These are phyloP conservation scores for Lethrus apterus DNA, from an alignment of 1,140 invertebrate genomes.

Conservation along the genomic window DNA sequence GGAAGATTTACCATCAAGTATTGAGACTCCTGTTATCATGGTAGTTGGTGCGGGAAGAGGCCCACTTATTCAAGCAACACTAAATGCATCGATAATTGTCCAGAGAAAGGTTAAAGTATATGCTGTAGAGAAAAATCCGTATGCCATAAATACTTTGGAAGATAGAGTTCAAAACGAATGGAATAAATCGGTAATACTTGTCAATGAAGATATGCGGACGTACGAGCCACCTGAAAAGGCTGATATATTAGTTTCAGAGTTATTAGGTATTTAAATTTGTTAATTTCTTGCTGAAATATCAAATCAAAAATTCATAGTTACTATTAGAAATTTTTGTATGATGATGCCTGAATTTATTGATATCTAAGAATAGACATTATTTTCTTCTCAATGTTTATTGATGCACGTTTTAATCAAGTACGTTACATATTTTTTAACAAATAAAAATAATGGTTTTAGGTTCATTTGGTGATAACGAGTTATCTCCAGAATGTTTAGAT, in stretches of 20 bases:
- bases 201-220: constrained; percentile 87
- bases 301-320: too few species aligned
- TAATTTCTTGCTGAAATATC: too few species aligned
- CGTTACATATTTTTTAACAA: too few species aligned
- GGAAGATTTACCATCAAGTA: constrained; percentile 41
- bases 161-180: constrained; percentile 76
- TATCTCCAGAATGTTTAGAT: constrained; percentile 97
- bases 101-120: constrained; percentile 63
- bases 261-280: constrained; percentile 63
- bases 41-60: constrained; percentile 94
- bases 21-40: constrained; percentile 62
- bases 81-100: constrained; percentile 63
- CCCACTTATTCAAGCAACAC: constrained; percentile 77
- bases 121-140: constrained; percentile 97
- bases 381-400: too few species aligned
- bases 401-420: too few species aligned
- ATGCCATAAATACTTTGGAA: constrained; percentile 85
- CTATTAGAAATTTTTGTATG: too few species aligned
- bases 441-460: constrained; percentile 47
- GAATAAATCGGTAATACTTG: constrained; percentile 62
- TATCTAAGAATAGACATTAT: too few species aligned
- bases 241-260: constrained; percentile 94
- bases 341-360: too few species aligned
- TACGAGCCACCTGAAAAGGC: constrained; percentile 76
- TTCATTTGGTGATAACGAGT: constrained; percentile 98